phyloP scores from a whole-genome alignment of 1,140 invertebrate species.

The Frieseomelitta varia region DNA sequence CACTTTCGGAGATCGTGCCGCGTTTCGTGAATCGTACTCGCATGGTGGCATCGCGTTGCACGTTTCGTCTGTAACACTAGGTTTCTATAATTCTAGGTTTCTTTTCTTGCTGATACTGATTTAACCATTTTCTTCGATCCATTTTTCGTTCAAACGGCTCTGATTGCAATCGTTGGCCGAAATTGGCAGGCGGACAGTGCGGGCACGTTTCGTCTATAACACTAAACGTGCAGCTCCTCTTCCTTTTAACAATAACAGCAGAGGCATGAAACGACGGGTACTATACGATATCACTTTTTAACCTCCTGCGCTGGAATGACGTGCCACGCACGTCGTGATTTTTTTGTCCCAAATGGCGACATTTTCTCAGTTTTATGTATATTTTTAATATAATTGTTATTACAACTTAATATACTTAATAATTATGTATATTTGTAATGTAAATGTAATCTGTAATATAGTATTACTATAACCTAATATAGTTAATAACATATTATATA shows the following conservation, averaged over 20 bases:
- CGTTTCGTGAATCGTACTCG: background rate
- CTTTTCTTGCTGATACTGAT: background rate
- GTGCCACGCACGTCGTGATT: too few relatives aligned
- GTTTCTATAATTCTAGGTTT: too few relatives aligned
- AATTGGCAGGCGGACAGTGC: background rate
- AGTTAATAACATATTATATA: too few relatives aligned
- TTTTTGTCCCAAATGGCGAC: too few relatives aligned
- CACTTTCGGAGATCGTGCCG: too few relatives aligned
- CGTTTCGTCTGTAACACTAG: background rate
- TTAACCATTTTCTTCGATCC: background rate
- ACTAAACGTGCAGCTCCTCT: background rate
- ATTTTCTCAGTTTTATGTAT: too few relatives aligned
- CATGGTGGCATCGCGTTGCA: background rate
- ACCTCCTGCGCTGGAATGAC: too few relatives aligned
- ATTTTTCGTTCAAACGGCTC: background rate
- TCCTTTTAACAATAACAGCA: background rate
- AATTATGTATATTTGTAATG: too few relatives aligned
- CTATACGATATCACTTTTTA: background rate
- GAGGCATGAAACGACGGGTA: background rate
- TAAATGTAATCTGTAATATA: too few relatives aligned
- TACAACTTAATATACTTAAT: too few relatives aligned
- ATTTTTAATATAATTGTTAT: too few relatives aligned
- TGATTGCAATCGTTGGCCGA: background rate
- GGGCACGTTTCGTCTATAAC: background rate
- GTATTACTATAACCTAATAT: too few relatives aligned